These are phyloP conservation scores for Dicerorhinus sumatrensis DNA, from an alignment of 2,113 vertebrate species.

Conservation along the genomic window DNA sequence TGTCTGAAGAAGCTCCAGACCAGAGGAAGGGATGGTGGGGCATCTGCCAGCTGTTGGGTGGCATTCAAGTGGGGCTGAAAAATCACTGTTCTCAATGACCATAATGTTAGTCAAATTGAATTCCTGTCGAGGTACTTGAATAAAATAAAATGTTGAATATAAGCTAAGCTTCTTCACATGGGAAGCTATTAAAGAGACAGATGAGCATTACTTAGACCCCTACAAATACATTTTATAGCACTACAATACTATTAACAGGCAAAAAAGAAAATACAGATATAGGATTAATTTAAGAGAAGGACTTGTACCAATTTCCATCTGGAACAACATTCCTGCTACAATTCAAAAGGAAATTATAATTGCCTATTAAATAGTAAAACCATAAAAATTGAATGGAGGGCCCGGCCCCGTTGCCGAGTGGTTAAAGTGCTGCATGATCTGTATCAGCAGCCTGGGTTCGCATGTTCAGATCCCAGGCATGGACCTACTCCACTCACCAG, in stretches of 20 bases:
- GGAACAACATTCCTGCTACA: not conserved
- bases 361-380: not conserved
- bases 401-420: no score
- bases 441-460: no score
- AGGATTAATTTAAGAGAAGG: not conserved
- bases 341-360: not conserved
- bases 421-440: no score
- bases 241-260: not conserved
- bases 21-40: not conserved
- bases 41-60: not conserved
- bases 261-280: not conserved
- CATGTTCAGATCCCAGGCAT: no score
- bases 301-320: not conserved
- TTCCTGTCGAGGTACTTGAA: not conserved
- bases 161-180: conserved; percentile 40
- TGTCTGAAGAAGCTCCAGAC: not conserved
- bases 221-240: conserved; percentile 9
- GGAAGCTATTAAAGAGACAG: conserved; percentile 32
- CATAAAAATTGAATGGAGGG: conserved; percentile 4
- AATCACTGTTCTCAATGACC: not conserved
- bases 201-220: not conserved
- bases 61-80: not conserved
- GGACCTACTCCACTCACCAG: no score
- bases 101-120: conserved; percentile 20
- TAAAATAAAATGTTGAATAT: conserved; percentile 30